Percentiles rank a stretch among this genome's conserved stretches.
Conservation (phyloP, 2,797 vertebrate genomes). For the Artibeus lituratus region DNA sequence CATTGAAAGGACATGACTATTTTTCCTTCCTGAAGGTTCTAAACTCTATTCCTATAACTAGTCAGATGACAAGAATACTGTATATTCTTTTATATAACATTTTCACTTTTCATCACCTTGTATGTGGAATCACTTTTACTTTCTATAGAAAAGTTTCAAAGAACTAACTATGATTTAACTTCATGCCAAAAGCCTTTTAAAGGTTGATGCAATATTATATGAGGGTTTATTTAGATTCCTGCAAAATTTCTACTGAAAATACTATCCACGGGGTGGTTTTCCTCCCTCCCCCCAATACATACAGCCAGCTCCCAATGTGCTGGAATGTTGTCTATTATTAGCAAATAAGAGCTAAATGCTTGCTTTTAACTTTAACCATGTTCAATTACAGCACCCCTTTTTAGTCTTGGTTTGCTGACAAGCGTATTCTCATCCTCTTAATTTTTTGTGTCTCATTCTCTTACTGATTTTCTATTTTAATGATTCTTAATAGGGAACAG, state of each 20-base stretch:
- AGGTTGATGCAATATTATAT: not conserved
- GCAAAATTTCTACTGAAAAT: slow-evolving; percentile 27
- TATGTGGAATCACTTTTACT: not conserved
- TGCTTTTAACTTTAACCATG: slow-evolving; percentile 41
- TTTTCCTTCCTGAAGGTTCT: not conserved
- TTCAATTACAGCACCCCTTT: slow-evolving; percentile 18
- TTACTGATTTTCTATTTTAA: slow-evolving; percentile 48
- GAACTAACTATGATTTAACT: slow-evolving; percentile 21
- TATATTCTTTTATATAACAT: not conserved
- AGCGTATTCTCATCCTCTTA: not conserved
- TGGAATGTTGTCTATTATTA: slow-evolving; percentile 17
- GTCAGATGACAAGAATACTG: not conserved
- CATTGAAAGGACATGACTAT: not conserved
- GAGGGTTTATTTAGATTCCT: not conserved
- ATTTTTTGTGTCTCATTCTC: slow-evolving; percentile 35
- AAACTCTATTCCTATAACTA: not conserved
- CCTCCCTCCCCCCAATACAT: not conserved
- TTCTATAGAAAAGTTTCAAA: slow-evolving; percentile 6
- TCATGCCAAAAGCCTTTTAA: not conserved
- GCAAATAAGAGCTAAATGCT: slow-evolving; percentile 27
- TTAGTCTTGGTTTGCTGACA: slow-evolving; percentile 46
- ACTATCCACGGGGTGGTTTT: not conserved
- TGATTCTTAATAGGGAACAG: slow-evolving; percentile 53
- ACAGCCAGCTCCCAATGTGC: not conserved
- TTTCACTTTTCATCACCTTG: slow-evolving; percentile 11